Evolutionary conservation across 1,140 invertebrate species (phyloP), one percentile per base, ranked within the genome.

Genomic region (Sminthurides bifidus): DNA sequence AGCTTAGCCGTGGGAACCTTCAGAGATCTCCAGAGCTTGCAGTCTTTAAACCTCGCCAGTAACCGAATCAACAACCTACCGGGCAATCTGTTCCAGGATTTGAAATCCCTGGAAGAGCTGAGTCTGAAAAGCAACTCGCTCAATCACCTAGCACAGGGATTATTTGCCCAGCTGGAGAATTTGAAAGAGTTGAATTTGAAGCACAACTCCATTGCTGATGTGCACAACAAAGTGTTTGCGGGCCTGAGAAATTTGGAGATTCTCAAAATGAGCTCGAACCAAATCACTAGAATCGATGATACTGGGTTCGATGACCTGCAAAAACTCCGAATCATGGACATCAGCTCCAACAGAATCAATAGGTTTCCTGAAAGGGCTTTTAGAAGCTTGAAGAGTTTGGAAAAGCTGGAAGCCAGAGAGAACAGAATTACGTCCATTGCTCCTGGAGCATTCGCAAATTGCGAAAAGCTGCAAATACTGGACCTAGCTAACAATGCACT

Each of bases 401-500:
- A 68, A 52, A 67, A 71, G 53, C 65, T 74, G n/a, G 64, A 68
- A 50, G 60, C 73, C 31, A 67, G 70, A 27, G 66, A 68, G 30
- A 72, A 71, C 60, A 65, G 62, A 21, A 68, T 72, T 43, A 49
- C 43, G 29, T 19, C 33, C 6, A 58, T 72, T 29, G 58, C 77
- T 1, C 75, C 77, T 3, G 74, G 74, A 1, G 76, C 78, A 15
- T 80, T 90, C 24, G 74, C 77, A 23, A 79, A 75, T 68, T 70
- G 63, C 58, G 77, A 80, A 56, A 76, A 82, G 40, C 71, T 91
- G 52, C 76, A 83, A 70, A 77, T 79, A 60, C 65, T 92, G 3
- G 81, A 86, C 68, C 75, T 86, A 45, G 86, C 87, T 4, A 78
- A 84, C 57, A 92, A 92, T 70, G 77, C 78, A 57, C 68, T 92